phyloP scores from a whole-genome alignment of 2,797 vertebrate species.

The Oryzias sinensis region DNA sequence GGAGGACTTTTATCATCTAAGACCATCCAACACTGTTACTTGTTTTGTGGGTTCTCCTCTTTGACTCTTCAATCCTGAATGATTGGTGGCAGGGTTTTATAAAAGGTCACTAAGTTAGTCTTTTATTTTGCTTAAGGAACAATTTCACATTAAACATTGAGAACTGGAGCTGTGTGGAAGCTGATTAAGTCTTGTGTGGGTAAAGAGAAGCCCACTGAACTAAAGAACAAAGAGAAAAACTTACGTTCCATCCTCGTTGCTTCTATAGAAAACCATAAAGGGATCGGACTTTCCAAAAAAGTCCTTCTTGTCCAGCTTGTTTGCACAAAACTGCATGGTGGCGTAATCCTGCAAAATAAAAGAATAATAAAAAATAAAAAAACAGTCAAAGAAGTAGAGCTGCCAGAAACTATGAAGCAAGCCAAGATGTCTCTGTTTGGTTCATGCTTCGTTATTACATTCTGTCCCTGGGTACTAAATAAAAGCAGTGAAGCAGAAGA shows the following conservation, averaged over 20 bases:
- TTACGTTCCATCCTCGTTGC: constrained; percentile 96
- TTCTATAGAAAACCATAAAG: constrained; percentile 95
- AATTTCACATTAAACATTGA: constrained; percentile 1
- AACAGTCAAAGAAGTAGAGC: constrained; percentile 21
- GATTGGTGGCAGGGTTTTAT: no score
- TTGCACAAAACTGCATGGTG: constrained; percentile 95
- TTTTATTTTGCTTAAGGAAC: constrained; percentile 2
- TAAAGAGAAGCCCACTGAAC: constrained; percentile 6
- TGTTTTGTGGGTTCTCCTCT: no score
- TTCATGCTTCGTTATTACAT: constrained; percentile 47
- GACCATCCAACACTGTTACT: no score
- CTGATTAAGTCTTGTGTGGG: constrained; percentile 13
- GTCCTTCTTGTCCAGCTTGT: constrained; percentile 96
- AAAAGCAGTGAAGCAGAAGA: constrained; percentile 59
- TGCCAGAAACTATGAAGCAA: constrained; percentile 7
- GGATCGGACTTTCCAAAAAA: constrained; percentile 96
- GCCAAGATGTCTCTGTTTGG: constrained; percentile 24
- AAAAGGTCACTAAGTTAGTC: no score
- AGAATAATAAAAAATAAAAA: constrained; percentile 22
- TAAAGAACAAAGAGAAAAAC: constrained; percentile 42
- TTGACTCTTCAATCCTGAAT: no score
- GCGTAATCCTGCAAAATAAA: constrained; percentile 81
- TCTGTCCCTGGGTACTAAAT: constrained; percentile 43
- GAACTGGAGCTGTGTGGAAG: constrained; percentile 20
- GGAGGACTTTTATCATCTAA: no score